These are phyloP conservation scores for Liopterus haemorrhoidalis DNA, from an alignment of 2,888 invertebrate genomes.

Conservation along the genomic window DNA sequence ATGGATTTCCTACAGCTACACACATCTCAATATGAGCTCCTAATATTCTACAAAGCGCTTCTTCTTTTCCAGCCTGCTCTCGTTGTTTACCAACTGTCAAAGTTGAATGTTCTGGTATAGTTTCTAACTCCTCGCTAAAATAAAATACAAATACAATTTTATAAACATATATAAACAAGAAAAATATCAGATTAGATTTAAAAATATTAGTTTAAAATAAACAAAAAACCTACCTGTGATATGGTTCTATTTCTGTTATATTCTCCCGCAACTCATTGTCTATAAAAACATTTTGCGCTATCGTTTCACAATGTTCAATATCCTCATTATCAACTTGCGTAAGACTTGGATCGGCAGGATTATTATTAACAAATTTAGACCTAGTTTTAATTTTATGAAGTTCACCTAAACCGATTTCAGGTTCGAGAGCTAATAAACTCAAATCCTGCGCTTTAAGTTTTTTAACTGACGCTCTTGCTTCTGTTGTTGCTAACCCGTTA, in stretches of 20 bases:
- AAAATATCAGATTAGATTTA: conserved; percentile 15
- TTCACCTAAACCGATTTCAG: conserved; percentile 53
- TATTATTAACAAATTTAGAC: conserved; percentile 14
- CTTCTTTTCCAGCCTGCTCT: conserved; percentile 45
- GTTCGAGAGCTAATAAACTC: conserved; percentile 56
- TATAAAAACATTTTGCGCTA: not conserved
- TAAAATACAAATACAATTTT: too few relatives aligned
- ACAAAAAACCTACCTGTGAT: conserved; percentile 47
- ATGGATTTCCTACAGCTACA: conserved; percentile 53
- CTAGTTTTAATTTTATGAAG: conserved; percentile 51
- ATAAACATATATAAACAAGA: too few relatives aligned
- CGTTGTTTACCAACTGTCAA: conserved; percentile 11
- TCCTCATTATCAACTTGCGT: conserved; percentile 18
- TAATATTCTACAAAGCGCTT: conserved; percentile 54
- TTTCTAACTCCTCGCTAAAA: not conserved
- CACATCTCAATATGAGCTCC: conserved; percentile 64
- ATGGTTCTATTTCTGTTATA: conserved; percentile 44
- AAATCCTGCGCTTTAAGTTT: conserved; percentile 62
- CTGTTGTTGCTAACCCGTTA: conserved; percentile 55
- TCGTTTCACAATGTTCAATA: conserved; percentile 15
- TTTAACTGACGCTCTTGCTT: conserved; percentile 61
- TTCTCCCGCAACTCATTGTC: conserved; percentile 43
- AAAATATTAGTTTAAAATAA: conserved; percentile 2
- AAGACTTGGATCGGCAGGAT: conserved; percentile 17
- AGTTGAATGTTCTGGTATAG: conserved; percentile 1